Evolutionary conservation across 1,140 invertebrate genomes (phyloP).

Genomic region (Nasonia giraulti): DNA sequence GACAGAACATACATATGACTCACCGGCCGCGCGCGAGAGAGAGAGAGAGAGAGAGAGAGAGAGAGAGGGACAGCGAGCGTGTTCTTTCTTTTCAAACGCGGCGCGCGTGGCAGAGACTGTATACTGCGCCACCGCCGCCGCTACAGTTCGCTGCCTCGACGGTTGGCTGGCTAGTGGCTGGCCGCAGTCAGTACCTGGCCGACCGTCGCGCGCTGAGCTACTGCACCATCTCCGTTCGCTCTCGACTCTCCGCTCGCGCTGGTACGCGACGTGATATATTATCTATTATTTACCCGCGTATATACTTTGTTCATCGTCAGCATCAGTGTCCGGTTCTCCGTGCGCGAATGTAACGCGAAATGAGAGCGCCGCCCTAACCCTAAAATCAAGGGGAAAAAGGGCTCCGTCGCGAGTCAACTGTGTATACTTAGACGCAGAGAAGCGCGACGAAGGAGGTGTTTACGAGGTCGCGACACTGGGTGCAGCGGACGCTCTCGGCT

Average conservation of each 20-base stretch:
- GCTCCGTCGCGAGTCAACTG: no score
- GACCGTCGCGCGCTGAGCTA: slow-evolving; percentile 15
- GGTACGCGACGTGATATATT: not conserved
- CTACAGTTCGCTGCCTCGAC: not conserved
- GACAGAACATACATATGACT: not conserved
- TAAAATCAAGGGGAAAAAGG: no score
- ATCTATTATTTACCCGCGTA: not conserved
- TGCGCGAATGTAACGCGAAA: not conserved
- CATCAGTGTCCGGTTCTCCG: not conserved
- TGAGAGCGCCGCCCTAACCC: not conserved
- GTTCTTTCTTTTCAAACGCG: not conserved
- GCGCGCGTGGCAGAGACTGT: not conserved
- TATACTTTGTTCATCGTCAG: not conserved
- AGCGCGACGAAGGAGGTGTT: no score
- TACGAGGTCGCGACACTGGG: not conserved
- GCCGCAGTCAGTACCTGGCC: slow-evolving; percentile 35
- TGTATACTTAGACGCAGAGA: no score
- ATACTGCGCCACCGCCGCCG: not conserved
- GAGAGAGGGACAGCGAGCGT: not conserved
- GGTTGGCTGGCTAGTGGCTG: not conserved
- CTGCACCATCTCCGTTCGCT: not conserved
- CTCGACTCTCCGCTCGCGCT: not conserved
- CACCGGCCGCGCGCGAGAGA: not conserved
- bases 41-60: not conserved
- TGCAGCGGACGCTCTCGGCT: not conserved